Conservation (phyloP, 2,888 invertebrate genomes). For the Dicycla oo region DNA sequence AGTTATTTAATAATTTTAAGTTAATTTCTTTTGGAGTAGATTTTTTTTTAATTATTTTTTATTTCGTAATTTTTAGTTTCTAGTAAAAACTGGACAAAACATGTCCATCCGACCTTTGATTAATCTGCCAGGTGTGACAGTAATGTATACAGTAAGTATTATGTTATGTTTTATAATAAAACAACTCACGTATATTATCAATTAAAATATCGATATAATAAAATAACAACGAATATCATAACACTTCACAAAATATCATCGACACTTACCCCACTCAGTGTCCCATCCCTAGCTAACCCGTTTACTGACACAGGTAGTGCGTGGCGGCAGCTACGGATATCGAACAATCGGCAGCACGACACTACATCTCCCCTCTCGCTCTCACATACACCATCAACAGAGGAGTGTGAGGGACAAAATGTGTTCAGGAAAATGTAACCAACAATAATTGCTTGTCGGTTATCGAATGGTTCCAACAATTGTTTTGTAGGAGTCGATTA, state of each 20-base stretch:
- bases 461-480: slow-evolving; percentile 52
- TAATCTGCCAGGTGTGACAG: too few relatives aligned
- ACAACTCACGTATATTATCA: too few relatives aligned
- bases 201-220: too few relatives aligned
- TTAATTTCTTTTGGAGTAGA: too few relatives aligned
- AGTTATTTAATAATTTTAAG: too few relatives aligned
- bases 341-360: slow-evolving; percentile 76
- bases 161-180: too few relatives aligned
- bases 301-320: slow-evolving; percentile 76
- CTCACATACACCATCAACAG: not conserved
- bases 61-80: too few relatives aligned
- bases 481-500: slow-evolving; percentile 50
- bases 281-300: slow-evolving; percentile 69
- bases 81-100: too few relatives aligned
- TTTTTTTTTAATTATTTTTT: too few relatives aligned
- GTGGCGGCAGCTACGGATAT: slow-evolving; percentile 73
- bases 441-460: slow-evolving; percentile 63
- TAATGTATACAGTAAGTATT: too few relatives aligned
- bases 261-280: slow-evolving; percentile 6
- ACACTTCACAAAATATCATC: not conserved
- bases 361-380: slow-evolving; percentile 44
- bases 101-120: too few relatives aligned
- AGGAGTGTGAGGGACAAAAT: slow-evolving; percentile 21
- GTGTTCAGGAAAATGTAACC: slow-evolving; percentile 49
- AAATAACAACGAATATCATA: too few relatives aligned